Base-by-base conservation (phyloP, 2,797 vertebrate genomes). In the Cynopterus sphinx region DNA sequence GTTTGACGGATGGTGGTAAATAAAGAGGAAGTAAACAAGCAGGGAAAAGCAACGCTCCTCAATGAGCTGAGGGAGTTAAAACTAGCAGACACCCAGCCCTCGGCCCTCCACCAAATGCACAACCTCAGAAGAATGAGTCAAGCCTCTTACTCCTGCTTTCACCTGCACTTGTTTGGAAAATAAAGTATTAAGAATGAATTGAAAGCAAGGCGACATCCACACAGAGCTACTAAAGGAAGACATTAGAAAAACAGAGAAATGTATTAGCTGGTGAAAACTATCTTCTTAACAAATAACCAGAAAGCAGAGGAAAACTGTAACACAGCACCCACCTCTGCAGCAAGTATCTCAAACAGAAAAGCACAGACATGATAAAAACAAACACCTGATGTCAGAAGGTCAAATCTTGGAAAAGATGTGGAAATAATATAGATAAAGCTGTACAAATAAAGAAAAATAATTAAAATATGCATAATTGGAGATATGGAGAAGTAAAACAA, bases 21-120 rank as follows among this genome's bases (percentile, higher is more conserved):
- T 49, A 22, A 74, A 81, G 15, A 65, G 7, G 5, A 19, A 57
- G 4, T 5, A 39, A 59, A 65, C 3, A 46, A 55, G 16, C 26
- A 16, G 36, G 26, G 16, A 26, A 86, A 53, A 73, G 15, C 7
- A 5, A 55, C 24, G 8, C 6, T 55, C 46, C 31, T 15, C 15
- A 26, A 73, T 21, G 65, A 16, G 36, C 12, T 33, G 28, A 73
- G 11, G 9, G 7, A 46, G 59, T 10, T 49, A 28, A n/a, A 67
- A 43, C 6, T 0, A 12, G n/a, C 70, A 39, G n/a, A 21, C 8
- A 0, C 12, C 10, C 17, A n/a, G 19, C 53, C 1, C 0, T 8
- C 9, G 11, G 22, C 28, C 22, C 41, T 31, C 2, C 3, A 7
- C 16, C 19, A 16, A 65, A 28, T 0, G 4, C 17, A 2, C 3